A percentile compares a stretch with the other conserved stretches of the same genome.
Evolutionary conservation across 2,888 invertebrate species (phyloP).

Genomic region (Drosophila colorata): DNA sequence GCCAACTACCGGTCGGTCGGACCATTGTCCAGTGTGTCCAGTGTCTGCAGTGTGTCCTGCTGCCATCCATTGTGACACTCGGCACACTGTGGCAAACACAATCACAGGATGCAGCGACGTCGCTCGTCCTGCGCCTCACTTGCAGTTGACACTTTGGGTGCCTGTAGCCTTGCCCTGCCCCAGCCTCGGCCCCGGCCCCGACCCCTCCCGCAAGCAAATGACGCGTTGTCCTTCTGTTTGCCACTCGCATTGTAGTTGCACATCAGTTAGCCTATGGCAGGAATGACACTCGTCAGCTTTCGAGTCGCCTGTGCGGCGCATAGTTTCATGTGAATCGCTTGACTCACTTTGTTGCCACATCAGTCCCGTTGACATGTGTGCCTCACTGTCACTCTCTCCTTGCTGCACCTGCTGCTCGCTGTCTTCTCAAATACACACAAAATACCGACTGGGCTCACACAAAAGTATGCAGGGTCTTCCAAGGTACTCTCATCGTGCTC

Average conservation of each 20-base stretch:
- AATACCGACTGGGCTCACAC: constrained; percentile 3
- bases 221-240: constrained; percentile 53
- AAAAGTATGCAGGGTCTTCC: not conserved
- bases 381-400: not conserved
- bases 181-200: too few species aligned
- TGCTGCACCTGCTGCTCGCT: constrained; percentile 2
- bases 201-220: constrained; percentile 19
- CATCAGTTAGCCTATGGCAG: constrained; percentile 62
- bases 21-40: constrained; percentile 20
- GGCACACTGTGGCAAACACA: constrained; percentile 66
- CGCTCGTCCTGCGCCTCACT: constrained; percentile 43
- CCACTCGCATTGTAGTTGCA: constrained; percentile 45
- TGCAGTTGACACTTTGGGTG: constrained; percentile 74
- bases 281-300: constrained; percentile 38
- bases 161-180: constrained; percentile 4
- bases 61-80: constrained; percentile 70
- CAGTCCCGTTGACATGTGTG: constrained; percentile 45
- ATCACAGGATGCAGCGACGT: constrained; percentile 55
- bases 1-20: constrained; percentile 58
- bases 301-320: constrained; percentile 16
- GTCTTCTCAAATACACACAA: constrained; percentile 24
- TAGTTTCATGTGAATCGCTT: constrained; percentile 42
- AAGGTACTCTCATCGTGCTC: not conserved
- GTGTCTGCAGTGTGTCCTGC: constrained; percentile 22
- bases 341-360: constrained; percentile 58